A percentile compares a stretch with the other conserved stretches of the same genome.
Conservation (phyloP, 35 echinoderm and acorn worm genomes). For the Ophiothrix spiculata region DNA sequence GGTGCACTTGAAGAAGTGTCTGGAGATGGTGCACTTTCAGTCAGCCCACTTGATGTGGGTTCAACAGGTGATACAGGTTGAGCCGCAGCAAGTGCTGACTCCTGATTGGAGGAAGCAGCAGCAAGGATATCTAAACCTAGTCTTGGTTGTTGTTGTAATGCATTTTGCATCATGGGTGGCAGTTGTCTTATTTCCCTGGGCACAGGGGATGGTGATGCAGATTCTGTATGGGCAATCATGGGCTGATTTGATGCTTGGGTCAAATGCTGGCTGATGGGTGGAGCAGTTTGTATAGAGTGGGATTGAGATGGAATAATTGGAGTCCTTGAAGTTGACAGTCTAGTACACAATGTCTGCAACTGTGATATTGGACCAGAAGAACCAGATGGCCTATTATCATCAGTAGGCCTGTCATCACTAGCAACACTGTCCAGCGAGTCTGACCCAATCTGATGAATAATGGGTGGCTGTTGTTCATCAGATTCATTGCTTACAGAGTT, state of each 20-base stretch:
- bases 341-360: neutral
- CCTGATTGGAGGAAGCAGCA: neutral
- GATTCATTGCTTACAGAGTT: neutral
- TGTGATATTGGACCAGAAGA: neutral
- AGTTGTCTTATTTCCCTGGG: neutral
- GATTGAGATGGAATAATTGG: conserved; percentile 6
- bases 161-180: neutral
- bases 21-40: neutral
- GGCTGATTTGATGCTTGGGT: neutral
- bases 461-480: neutral
- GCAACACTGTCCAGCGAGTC: neutral
- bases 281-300: neutral
- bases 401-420: neutral
- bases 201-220: neutral
- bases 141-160: neutral
- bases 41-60: neutral
- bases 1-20: neutral
- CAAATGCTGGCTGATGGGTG: neutral
- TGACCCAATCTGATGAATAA: neutral
- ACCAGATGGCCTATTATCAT: neutral
- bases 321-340: neutral
- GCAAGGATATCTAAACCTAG: too few species aligned
- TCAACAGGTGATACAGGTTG: neutral
- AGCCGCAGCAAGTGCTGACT: neutral
- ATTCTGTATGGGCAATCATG: neutral